Evolutionary conservation across 1,140 invertebrate species (phyloP).

Genomic region (Semibalanus balanoides): DNA sequence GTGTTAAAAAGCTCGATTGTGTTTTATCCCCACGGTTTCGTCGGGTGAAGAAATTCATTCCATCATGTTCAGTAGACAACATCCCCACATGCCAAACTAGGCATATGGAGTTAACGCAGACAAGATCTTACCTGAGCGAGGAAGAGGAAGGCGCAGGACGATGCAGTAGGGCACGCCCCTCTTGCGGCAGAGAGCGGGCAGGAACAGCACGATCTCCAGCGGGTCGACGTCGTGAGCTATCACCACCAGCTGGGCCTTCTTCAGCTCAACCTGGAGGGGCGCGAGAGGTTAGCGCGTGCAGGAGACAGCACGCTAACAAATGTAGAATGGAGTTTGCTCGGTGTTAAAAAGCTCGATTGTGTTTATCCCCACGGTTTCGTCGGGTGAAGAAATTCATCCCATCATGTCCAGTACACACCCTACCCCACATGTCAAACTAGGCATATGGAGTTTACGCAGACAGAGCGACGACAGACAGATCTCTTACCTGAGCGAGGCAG

Average conservation of each 20-base stretch:
- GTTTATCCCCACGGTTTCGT: constrained; percentile 9
- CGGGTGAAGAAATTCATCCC: constrained; percentile 21
- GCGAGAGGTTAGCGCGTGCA: no score
- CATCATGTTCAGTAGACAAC: no score
- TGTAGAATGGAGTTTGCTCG: no score
- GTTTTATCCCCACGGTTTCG: constrained; percentile 6
- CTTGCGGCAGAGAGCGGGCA: constrained; percentile 94
- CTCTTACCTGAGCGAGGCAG: constrained; percentile 52
- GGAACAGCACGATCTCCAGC: constrained; percentile 93
- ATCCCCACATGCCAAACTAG: constrained; percentile 69
- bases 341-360: background rate
- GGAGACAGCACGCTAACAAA: no score
- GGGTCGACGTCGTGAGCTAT: constrained; percentile 99
- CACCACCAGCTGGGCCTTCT: constrained; percentile 93
- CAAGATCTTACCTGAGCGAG: no score
- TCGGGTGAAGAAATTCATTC: constrained; percentile 21
- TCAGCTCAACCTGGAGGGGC: constrained; percentile 59
- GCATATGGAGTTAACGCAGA: no score
- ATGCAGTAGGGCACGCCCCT: constrained; percentile 99
- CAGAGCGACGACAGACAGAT: no score
- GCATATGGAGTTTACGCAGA: no score
- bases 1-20: background rate
- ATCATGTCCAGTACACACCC: no score
- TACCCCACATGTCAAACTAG: no score
- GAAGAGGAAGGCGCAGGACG: constrained; percentile 67